These are phyloP conservation scores for Oncorhynchus keta DNA, from an alignment of 2,113 vertebrate genomes.

Conservation along the genomic window DNA sequence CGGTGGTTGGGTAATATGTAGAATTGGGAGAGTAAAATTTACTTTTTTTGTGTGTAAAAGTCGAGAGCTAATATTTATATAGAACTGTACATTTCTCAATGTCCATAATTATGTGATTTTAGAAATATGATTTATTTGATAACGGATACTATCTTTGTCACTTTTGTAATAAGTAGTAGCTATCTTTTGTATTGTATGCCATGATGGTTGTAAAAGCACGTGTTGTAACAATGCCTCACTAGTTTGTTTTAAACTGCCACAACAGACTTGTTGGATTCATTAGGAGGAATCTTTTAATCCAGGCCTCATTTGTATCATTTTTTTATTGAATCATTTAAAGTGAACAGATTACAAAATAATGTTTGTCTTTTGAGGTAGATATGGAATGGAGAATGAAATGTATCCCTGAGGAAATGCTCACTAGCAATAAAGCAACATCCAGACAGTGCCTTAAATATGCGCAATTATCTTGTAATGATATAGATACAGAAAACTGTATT, in stretches of 20 bases:
- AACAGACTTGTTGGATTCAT: not conserved
- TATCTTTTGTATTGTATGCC: constrained; percentile 44
- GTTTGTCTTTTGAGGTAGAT: not conserved
- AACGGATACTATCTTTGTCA: not conserved
- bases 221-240: constrained; percentile 27
- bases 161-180: not conserved
- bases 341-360: constrained; percentile 17
- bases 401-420: constrained; percentile 40
- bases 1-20: constrained; percentile 34
- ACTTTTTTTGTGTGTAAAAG: constrained; percentile 8
- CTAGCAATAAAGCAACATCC: constrained; percentile 6
- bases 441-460: not conserved
- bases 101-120: constrained; percentile 1
- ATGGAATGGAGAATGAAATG: constrained; percentile 40
- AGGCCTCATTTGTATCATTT: constrained; percentile 10
- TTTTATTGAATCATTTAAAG: constrained; percentile 17
- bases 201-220: constrained; percentile 48
- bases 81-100: constrained; percentile 26
- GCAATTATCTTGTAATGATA: not conserved
- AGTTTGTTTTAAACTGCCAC: constrained; percentile 24
- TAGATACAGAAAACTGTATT: not conserved
- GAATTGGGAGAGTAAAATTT: constrained; percentile 34
- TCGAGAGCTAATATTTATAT: constrained; percentile 68
- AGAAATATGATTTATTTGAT: not conserved
- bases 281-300: constrained; percentile 21